Evolutionary conservation across 2,797 vertebrate species (phyloP).

Genomic region (Euthynnus affinis): DNA sequence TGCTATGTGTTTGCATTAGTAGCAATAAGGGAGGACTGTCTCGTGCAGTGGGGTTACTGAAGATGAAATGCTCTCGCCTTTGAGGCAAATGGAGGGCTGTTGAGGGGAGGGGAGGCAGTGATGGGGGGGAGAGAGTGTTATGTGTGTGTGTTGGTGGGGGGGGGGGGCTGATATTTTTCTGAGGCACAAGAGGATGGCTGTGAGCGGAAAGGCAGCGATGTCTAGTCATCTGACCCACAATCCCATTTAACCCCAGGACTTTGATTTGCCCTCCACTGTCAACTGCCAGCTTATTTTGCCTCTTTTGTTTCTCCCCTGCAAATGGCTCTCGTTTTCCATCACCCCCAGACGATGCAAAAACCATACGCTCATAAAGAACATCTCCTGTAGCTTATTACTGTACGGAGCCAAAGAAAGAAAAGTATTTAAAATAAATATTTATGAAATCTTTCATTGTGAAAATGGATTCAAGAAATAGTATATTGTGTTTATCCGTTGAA

Average conservation of each 20-base stretch:
- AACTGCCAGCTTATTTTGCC: slow-evolving; percentile 53
- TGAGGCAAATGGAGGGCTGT: slow-evolving; percentile 69
- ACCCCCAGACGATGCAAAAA: slow-evolving; percentile 25
- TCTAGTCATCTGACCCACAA: slow-evolving; percentile 83
- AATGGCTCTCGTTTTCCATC: slow-evolving; percentile 24
- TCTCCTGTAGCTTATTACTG: background rate
- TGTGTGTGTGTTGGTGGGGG: background rate
- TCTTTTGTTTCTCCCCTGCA: slow-evolving; percentile 55
- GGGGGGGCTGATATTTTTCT: slow-evolving; percentile 52
- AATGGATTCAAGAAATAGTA: background rate
- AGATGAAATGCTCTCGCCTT: slow-evolving; percentile 67
- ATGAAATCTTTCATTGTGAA: background rate
- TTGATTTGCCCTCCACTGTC: slow-evolving; percentile 72
- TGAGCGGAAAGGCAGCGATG: slow-evolving; percentile 58
- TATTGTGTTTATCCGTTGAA: background rate
- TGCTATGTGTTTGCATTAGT: slow-evolving; percentile 29
- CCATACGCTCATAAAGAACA: slow-evolving; percentile 5
- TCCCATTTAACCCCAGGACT: slow-evolving; percentile 80
- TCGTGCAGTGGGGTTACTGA: slow-evolving; percentile 51
- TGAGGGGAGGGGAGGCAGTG: slow-evolving; percentile 23
- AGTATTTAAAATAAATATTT: background rate
- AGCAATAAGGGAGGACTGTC: slow-evolving; percentile 31
- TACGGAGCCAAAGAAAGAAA: background rate
- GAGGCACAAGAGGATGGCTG: slow-evolving; percentile 64
- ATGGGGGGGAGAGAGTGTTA: slow-evolving; percentile 26